phyloP scores from a whole-genome alignment of 2,888 invertebrate genomes.

The Hyalella azteca region DNA sequence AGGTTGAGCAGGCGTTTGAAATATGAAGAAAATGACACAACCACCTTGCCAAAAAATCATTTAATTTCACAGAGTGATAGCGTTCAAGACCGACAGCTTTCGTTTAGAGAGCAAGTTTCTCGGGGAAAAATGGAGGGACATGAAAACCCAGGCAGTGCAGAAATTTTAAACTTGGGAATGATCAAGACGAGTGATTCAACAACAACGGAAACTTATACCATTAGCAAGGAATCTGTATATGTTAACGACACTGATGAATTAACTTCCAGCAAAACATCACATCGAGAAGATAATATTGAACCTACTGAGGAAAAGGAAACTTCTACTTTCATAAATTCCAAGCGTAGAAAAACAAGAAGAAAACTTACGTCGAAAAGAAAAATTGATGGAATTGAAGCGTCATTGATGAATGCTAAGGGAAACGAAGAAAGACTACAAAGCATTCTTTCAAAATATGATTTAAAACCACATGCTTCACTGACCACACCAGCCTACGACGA shows the following conservation, averaged over 20 bases:
- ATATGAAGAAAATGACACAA: not conserved
- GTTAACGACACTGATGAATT: not conserved
- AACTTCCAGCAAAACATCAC: too few species aligned
- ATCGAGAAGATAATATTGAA: not conserved
- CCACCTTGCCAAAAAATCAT: not conserved
- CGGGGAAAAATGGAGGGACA: not conserved
- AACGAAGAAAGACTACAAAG: not conserved
- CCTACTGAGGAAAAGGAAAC: not conserved
- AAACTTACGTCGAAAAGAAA: not conserved
- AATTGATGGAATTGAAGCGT: not conserved
- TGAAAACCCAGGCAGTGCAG: not conserved
- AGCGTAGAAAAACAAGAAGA: not conserved
- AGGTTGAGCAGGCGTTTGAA: not conserved
- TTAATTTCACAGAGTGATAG: not conserved
- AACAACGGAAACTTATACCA: not conserved
- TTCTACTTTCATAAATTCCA: not conserved
- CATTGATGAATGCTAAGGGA: not conserved
- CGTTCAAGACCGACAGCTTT: not conserved
- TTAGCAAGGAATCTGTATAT: not conserved
- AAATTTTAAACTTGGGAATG: not conserved
- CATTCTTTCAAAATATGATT: slow-evolving; percentile 2
- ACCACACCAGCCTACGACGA: not conserved
- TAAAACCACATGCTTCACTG: not conserved
- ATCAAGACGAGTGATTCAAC: too few species aligned
- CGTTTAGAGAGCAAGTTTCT: too few species aligned